A percentile compares a stretch with the other conserved stretches of the same genome.
Evolutionary conservation across 64 coral and sea anemone species (phyloP).

Genomic region (Orbicella faveolata): DNA sequence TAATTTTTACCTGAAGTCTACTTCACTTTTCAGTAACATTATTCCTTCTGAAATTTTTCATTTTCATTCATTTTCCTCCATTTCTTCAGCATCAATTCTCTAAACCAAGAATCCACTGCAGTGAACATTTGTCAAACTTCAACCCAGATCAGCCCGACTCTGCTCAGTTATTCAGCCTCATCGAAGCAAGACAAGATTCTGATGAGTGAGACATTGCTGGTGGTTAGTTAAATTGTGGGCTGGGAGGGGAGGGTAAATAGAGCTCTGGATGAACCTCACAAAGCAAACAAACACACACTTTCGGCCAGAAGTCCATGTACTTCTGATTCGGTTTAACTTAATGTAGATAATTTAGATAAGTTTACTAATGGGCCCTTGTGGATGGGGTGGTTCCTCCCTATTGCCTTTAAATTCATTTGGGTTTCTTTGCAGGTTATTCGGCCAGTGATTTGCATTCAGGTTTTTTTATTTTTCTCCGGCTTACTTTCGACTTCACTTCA

Average conservation of each 20-base stretch:
- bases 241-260: background rate
- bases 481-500: background rate
- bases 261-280: conserved; percentile 31
- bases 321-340: conserved; percentile 19
- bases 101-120: no score
- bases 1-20: no score
- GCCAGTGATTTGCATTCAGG: background rate
- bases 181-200: background rate
- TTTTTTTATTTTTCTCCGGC: background rate
- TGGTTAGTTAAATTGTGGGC: background rate
- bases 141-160: no score
- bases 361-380: background rate
- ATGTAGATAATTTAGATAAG: background rate
- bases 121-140: no score
- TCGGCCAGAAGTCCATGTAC: conserved; percentile 1
- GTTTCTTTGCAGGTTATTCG: conserved; percentile 20
- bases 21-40: no score
- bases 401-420: background rate
- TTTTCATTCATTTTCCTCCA: no score
- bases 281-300: conserved; percentile 23
- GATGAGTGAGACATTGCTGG: background rate
- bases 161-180: no score
- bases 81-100: no score
- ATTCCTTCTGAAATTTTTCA: no score
- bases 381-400: background rate